Evolutionary conservation across 1,140 invertebrate genomes (phyloP), one percentile per base, ranked within the genome.

Genomic region (Achatina immaculata): DNA sequence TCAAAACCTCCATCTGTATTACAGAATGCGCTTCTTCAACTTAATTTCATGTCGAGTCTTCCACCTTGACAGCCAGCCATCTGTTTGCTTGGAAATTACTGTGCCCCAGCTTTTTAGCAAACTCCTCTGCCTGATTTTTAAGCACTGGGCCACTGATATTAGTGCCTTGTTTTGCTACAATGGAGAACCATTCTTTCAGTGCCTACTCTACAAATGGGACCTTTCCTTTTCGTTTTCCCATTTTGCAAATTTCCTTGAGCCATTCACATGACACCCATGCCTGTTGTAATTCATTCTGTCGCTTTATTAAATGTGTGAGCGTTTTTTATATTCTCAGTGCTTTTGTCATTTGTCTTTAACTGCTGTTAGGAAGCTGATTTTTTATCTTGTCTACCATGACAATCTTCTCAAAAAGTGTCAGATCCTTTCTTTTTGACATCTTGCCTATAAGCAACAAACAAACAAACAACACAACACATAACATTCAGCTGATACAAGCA

Each of bases 1-100:
- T n/a, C n/a, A n/a, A n/a, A n/a, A n/a, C n/a, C n/a, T n/a, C n/a
- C n/a, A n/a, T n/a, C n/a, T n/a, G n/a, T n/a, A n/a, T n/a, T n/a
- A n/a, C n/a, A n/a, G n/a, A n/a, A n/a, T n/a, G n/a, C n/a, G n/a
- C n/a, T 68, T 68, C 65, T 31, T 68, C 11, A 68, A 31, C 31
- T 68, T 68, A 14, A 68, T 68, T 11, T 68, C 65, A 68, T 68
- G 65, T 68, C 65, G 14, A 16, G 65, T n/a, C 31, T 68, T 68
- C 65, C 65, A 68, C 31, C 65, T 14, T 11, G 65, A 68, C 65
- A 68, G 34, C 65, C 65, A 68, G 31, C 65, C 65, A 9, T 68
- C 65, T 28, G 65, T 68, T n/a, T 11, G 65, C 65, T 68, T 68
- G 14, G 65, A 68, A 68, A 16, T 68, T 28, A 31, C 34, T 28